Base-by-base conservation (phyloP, 2,797 vertebrate species). In the Tenualosa thibaudeaui region DNA sequence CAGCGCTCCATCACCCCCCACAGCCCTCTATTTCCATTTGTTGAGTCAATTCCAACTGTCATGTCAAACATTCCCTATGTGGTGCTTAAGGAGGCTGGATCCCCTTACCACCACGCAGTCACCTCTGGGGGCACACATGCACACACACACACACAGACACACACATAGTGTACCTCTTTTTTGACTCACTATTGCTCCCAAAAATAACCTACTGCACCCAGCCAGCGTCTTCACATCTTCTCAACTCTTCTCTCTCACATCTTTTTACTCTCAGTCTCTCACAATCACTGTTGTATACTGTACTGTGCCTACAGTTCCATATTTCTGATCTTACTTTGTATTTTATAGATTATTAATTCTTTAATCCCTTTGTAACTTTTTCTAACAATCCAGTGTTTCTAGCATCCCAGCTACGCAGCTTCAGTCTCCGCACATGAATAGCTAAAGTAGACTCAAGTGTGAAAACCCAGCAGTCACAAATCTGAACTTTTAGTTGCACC, bases 1-100 rank as follows among this genome's bases (percentile, higher is more conserved):
- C n/a, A 10, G 84, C 81, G 17, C 50, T 87, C 84, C 82, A 81
- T 86, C 62, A 83, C 85, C 86, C 86, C 85, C 85, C 46, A 75
- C 85, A 10, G 22, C 0, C 65, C 84, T 86, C 71, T 89, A 62
- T 89, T 89, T 91, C 90, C 87, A 89, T 94, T 83, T 85, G 91
- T 83, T 91, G 89, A 92, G 88, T 89, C 89, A 83, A 71, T 84
- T 89, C 84, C 87, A 88, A 88, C 89, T 90, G 90, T 88, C 84
- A 31, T 86, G 86, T 89, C 90, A 87, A 83, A 87, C 89, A 91
- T 95, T 91, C 90, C 91, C 88, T 40, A 0, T 87, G 87, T 86
- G 89, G 43, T 83, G 88, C 85, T 91, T 78, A 90, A 91, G 93
- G 81, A 62, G 88, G 85, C 83, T 26, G 91, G 90, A 93, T 94